A percentile compares a stretch with the other conserved stretches of the same genome.
These are phyloP conservation scores for Coregonus ussuriensis DNA, from an alignment of 2,797 vertebrate species.

Conservation along the genomic window DNA sequence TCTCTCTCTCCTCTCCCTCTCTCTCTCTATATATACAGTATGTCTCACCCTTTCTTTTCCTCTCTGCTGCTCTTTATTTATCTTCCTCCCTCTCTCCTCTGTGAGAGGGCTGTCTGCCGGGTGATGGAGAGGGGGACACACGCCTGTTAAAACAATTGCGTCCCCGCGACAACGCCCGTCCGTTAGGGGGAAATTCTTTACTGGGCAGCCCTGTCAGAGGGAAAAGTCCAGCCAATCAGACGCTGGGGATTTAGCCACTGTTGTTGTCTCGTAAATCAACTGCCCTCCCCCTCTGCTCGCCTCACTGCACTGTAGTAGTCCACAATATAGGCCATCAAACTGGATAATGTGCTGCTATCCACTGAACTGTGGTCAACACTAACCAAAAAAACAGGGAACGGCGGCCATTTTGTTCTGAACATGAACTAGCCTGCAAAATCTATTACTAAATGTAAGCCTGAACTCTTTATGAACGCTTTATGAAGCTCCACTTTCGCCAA, in stretches of 20 bases:
- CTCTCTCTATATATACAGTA: too few relatives aligned
- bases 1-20: not conserved
- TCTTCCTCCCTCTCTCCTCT: not conserved
- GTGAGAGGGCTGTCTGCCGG: not conserved
- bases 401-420: too few relatives aligned
- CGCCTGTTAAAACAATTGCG: constrained; percentile 5
- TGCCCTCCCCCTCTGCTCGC: not conserved
- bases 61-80: too few relatives aligned
- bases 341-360: constrained; percentile 1
- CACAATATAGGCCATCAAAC: not conserved
- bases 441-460: not conserved
- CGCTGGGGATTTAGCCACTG: constrained; percentile 17
- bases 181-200: constrained; percentile 5
- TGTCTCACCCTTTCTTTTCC: constrained; percentile 1
- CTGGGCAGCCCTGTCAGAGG: constrained; percentile 25
- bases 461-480: not conserved
- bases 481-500: not conserved
- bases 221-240: constrained; percentile 12
- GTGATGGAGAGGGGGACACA: constrained; percentile 4
- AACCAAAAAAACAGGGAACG: not conserved
- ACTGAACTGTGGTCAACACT: not conserved
- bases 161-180: not conserved
- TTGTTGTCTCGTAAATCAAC: constrained; percentile 4
- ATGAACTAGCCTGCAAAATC: not conserved
- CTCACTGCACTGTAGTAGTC: not conserved